phyloP scores from a whole-genome alignment of 2,888 invertebrate species.

The Xanthia icteritia region DNA sequence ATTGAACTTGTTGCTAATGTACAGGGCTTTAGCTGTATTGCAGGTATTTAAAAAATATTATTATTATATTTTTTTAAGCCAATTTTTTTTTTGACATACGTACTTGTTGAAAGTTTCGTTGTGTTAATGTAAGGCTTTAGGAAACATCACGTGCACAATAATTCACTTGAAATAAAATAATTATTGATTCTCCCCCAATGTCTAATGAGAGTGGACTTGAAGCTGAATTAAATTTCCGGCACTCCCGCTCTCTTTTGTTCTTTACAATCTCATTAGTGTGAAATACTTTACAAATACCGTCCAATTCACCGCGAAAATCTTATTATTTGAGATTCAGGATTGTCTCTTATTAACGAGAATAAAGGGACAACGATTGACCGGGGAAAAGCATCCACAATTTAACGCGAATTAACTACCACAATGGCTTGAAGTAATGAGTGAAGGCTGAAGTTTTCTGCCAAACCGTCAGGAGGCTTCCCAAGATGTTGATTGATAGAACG shows the following conservation, averaged over 20 bases:
- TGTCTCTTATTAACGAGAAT: conserved; percentile 73
- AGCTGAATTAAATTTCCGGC: conserved; percentile 80
- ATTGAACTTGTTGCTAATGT: no score
- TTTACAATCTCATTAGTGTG: conserved; percentile 82
- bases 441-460: conserved; percentile 48
- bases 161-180: conserved; percentile 69
- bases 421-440: conserved; percentile 66
- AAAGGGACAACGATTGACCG: conserved; percentile 70
- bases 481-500: conserved; percentile 66
- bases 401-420: conserved; percentile 66
- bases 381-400: conserved; percentile 60
- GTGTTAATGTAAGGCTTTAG: no score
- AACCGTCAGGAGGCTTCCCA: conserved; percentile 40
- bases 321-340: conserved; percentile 76
- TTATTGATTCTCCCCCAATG: conserved; percentile 77
- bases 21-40: no score
- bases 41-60: no score
- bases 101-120: no score
- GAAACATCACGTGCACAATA: conserved; percentile 28
- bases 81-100: no score
- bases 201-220: conserved; percentile 78
- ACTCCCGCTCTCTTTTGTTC: conserved; percentile 81
- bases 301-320: conserved; percentile 77
- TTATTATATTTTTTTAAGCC: no score
- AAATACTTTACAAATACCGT: conserved; percentile 80